phyloP scores from a whole-genome alignment of 2,888 invertebrate genomes.

The Chesias legatella region DNA sequence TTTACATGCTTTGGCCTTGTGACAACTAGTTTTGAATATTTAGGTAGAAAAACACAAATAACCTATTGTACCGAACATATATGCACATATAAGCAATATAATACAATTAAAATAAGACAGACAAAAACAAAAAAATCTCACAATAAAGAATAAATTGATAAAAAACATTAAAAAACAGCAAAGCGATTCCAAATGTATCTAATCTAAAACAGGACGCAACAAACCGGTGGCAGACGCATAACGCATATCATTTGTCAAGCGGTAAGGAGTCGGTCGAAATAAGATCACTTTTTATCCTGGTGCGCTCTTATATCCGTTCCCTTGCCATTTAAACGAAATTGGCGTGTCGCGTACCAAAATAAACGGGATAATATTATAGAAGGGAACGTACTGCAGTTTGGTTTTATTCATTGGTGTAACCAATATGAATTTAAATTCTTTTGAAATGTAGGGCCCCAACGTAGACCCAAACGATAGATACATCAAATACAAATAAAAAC shows the following conservation, averaged over 20 bases:
- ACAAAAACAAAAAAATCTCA: neutral
- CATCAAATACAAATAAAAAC: too few relatives aligned
- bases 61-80: too few relatives aligned
- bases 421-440: too few relatives aligned
- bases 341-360: conserved; percentile 11
- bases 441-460: too few relatives aligned
- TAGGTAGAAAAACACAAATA: too few relatives aligned
- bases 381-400: neutral
- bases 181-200: conserved; percentile 28
- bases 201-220: conserved; percentile 23
- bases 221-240: conserved; percentile 21
- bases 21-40: too few relatives aligned
- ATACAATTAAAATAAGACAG: too few relatives aligned
- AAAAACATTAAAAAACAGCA: conserved; percentile 21
- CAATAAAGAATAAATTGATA: conserved; percentile 19
- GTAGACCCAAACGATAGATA: too few relatives aligned
- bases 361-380: neutral
- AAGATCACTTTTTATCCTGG: conserved; percentile 31
- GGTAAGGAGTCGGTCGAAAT: conserved; percentile 38
- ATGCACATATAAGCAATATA: too few relatives aligned
- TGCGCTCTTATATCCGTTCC: conserved; percentile 17
- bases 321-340: conserved; percentile 13
- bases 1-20: too few relatives aligned
- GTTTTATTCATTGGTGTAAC: neutral
- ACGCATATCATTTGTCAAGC: conserved; percentile 44